Evolutionary conservation across 2,113 vertebrate species (phyloP), one percentile per base, ranked within the genome.

Genomic region (Salvelinus sp.): DNA sequence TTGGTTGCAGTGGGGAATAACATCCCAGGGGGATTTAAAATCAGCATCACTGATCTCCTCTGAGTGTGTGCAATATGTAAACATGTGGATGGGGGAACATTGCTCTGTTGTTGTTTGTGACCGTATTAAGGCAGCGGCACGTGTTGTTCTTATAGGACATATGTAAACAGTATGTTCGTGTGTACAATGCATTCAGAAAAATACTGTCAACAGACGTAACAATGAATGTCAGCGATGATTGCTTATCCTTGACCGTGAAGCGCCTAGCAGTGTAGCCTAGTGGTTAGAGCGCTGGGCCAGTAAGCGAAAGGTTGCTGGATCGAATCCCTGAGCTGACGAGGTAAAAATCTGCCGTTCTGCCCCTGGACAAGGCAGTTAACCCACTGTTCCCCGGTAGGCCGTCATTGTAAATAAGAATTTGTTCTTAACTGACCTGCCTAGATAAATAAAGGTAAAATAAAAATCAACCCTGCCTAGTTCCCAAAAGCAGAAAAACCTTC

Each of bases 91-190:
- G 63, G 70, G 81, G 80, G 81, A 71, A 70, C 38, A 73, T 78
- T 83, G 84, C 87, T 83, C 80, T 80, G 83, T 86, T 88, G 86
- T 90, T 86, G 80, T 86, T 88, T 86, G 88, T 57, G 33, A 77
- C 66, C 18, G 12, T 18, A 3, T 18, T 76, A 70, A 76, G 79
- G 71, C 76, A 83, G 44, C 16, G 48, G 48, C 86, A 77, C 79
- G 76, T 70, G 62, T 73, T 22, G 76, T 76, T 76, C 72, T 80
- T 86, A 83, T 79, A 75, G 4, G 1, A 27, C 27, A 16, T 79
- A 85, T 89, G 86, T 83, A 88, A 84, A 87, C 25, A 7, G 73
- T 74, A 70, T 70, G 81, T 86, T 69, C 73, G 23, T 76, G 76
- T 54, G 50, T 18, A 57, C 54, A 57, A 57, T 20, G 54, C 54